Conservation (phyloP, 2,797 vertebrate species). For the Brotula barbata region DNA sequence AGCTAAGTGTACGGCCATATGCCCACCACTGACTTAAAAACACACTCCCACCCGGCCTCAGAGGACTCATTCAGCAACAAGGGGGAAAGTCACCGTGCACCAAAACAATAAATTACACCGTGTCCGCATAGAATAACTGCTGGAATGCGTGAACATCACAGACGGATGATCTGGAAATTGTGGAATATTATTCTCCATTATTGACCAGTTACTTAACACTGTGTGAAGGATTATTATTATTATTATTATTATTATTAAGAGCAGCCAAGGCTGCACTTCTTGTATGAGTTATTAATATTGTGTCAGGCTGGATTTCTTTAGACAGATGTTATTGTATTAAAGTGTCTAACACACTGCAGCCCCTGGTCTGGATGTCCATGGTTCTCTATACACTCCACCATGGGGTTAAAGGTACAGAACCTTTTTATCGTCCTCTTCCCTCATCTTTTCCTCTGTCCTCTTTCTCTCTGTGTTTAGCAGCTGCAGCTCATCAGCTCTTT, state of each 20-base stretch:
- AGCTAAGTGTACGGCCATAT: constrained; percentile 13
- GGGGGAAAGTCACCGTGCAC: neutral
- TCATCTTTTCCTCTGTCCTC: constrained; percentile 5
- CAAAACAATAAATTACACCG: constrained; percentile 2
- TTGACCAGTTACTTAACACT: too few species aligned
- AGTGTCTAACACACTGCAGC: neutral
- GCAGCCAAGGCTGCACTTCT: too few species aligned
- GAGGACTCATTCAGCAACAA: constrained; percentile 19
- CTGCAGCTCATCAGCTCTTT: constrained; percentile 52
- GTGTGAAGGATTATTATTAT: too few species aligned
- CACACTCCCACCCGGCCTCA: constrained; percentile 39
- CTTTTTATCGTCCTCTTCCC: constrained; percentile 21
- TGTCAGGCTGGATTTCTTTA: too few species aligned
- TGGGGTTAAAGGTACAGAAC: constrained; percentile 1
- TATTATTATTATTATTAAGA: too few species aligned
- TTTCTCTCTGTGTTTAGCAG: constrained; percentile 26
- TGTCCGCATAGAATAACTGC: constrained; percentile 10
- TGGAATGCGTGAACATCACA: neutral
- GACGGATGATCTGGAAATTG: neutral
- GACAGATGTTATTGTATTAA: too few species aligned
- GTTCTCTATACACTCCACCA: constrained; percentile 4
- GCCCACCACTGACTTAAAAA: constrained; percentile 26
- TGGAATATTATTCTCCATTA: too few species aligned
- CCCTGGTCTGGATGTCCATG: neutral
- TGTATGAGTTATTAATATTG: too few species aligned